Percentiles rank a stretch among this genome's conserved stretches.
These are phyloP conservation scores for Toxonevra muliebris DNA, from an alignment of 2,888 invertebrate species.

Conservation along the genomic window DNA sequence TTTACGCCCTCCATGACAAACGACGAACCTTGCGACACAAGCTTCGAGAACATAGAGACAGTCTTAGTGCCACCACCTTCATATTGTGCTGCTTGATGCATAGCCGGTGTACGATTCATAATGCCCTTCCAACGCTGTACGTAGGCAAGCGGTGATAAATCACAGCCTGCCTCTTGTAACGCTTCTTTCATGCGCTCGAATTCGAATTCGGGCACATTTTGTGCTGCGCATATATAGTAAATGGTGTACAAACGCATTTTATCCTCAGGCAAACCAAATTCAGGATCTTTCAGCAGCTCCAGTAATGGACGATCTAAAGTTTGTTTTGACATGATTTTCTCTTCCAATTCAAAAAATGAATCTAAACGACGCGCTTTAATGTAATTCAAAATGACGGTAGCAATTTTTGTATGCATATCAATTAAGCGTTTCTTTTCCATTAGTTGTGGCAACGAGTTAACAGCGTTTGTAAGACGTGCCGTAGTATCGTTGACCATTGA, in stretches of 20 bases:
- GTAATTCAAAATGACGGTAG: constrained; percentile 86
- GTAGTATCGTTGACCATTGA: constrained; percentile 93
- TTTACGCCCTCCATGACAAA: constrained; percentile 99
- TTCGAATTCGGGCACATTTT: constrained; percentile 82
- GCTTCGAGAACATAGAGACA: constrained; percentile 97
- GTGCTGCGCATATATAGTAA: constrained; percentile 85
- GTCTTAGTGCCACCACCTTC: constrained; percentile 96
- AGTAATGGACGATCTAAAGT: constrained; percentile 84
- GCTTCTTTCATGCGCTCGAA: constrained; percentile 85
- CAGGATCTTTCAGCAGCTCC: constrained; percentile 86
- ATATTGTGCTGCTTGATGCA: constrained; percentile 78
- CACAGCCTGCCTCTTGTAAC: constrained; percentile 82
- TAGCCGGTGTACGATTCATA: constrained; percentile 58
- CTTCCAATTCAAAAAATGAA: constrained; percentile 96
- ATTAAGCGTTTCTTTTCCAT: constrained; percentile 97
- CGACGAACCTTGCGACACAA: constrained; percentile 95
- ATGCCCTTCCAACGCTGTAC: constrained; percentile 86
- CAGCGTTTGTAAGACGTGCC: constrained; percentile 91
- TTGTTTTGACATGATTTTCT: constrained; percentile 93
- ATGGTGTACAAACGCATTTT: constrained; percentile 94
- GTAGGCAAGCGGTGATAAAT: constrained; percentile 85
- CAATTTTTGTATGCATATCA: constrained; percentile 98
- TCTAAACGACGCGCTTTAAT: constrained; percentile 92
- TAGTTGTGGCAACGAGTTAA: constrained; percentile 94
- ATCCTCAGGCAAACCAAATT: constrained; percentile 88